Evolutionary conservation across 2,888 invertebrate genomes (phyloP), one percentile per base, ranked within the genome.

Genomic region (Bellardia pandia): DNA sequence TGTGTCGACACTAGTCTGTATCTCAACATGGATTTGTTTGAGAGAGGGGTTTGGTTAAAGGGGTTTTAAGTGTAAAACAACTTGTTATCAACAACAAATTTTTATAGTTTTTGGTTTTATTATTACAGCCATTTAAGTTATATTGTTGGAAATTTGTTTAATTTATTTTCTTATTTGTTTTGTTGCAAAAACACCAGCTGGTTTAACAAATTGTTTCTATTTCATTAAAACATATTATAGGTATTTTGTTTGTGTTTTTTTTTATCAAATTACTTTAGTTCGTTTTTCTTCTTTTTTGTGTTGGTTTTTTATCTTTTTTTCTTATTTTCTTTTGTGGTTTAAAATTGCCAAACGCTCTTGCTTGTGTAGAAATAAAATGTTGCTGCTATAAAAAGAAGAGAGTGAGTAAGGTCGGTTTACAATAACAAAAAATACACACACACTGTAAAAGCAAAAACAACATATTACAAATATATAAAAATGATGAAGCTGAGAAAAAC

Each of bases 1-100:
- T 98, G 98, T 93, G 97, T 98, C 94, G 98, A 97, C 90, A 98
- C 97, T 93, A 98, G 95, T 95, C 97, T 96, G 96, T 98, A 96
- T 95, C 97, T 97, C 96, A 98, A 97, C 98, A 98, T 98, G 92
- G 93, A 93, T 92, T 93, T 92, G 89, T 89, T 89, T 91, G 89
- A 69, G 72, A 71, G 68, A 71, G 75, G 72, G 74, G 33, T 53
- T 83, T 42, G 14, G 64, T 51, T 77, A n/a, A 60, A 84, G 56
- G 45, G 58, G 58, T 37, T 23, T 88, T 89, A 81, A 53, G 64
- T 90, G 90, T 89, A 85, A 86, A 79, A 69, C 80, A 81, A 77
- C 56, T 87, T 79, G 68, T 45, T 78, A 82, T 74, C 68, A 87
- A 82, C 81, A 79, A 68, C 14, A 66, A 42, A 58, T 85, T 72